Evolutionary conservation across 2,797 vertebrate genomes (phyloP), one percentile per base, ranked within the genome.

Genomic region (Todus mexicanus): DNA sequence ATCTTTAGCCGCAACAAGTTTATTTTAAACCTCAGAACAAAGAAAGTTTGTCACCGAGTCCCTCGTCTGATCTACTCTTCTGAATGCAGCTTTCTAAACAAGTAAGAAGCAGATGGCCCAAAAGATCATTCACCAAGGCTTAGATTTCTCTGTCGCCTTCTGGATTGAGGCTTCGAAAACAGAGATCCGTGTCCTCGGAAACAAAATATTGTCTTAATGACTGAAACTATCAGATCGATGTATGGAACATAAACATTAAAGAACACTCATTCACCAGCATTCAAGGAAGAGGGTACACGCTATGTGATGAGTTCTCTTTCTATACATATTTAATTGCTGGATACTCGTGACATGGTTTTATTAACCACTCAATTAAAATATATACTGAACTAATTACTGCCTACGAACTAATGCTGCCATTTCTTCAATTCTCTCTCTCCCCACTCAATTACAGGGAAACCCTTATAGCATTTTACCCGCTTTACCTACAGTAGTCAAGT

Each of bases 51-150:
- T 98, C 97, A 97, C 98, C 96, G 95, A 98, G 97, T 97, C 98
- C 98, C 97, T 97, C 91, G 80, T 80, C 90, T 95, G 97, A 94
- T 98, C 98, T 95, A 92, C 97, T 95, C 97, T 43, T 80, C 97
- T 89, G 97, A 98, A 97, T 91, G 95, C 95, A 97, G 96, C 97
- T 96, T 96, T 93, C 96, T 96, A 97, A 96, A 97, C 91, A 96
- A 97, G 97, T 78, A 96, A 97, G 96, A 97, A 98, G 97, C 97
- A 98, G 97, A 97, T 97, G 97, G 97, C 94, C 96, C 87, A 78
- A 90, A 92, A 94, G 79, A 97, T 96, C 93, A 87, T 94, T 97
- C 97, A 76, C 93, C 92, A 66, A 95, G 95, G 94, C 92, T 96
- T 96, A 89, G 94, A 82, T 96, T 97, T 96, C 95, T 59, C 89